Conservation (phyloP, 2,113 vertebrate species). For the Poeciliopsis turrubarensis region DNA sequence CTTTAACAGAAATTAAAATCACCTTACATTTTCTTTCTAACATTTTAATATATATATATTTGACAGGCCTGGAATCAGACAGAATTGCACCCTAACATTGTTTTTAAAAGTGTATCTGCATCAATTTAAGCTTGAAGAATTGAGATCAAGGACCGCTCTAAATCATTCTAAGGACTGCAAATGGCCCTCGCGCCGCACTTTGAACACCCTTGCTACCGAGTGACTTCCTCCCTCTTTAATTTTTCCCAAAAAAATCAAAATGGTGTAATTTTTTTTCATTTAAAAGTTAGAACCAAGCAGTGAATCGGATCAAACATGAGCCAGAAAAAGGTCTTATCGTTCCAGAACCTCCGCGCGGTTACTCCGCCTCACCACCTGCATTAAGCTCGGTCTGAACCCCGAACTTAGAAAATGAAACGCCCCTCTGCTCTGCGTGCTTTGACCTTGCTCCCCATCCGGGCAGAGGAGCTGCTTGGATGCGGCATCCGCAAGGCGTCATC, state of each 20-base stretch:
- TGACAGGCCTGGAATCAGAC: too few species aligned
- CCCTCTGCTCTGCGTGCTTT: slow-evolving; percentile 13
- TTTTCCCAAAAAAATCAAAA: background rate
- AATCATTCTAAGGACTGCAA: too few species aligned
- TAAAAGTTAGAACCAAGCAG: slow-evolving; percentile 11
- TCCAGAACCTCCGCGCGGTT: background rate
- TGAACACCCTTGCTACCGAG: too few species aligned
- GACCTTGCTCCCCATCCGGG: slow-evolving; percentile 18
- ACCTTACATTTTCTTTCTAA: too few species aligned
- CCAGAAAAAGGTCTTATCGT: slow-evolving; percentile 5
- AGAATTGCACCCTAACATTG: too few species aligned
- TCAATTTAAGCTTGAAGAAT: too few species aligned
- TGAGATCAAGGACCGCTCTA: too few species aligned
- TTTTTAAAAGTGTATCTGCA: too few species aligned
- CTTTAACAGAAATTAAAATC: too few species aligned
- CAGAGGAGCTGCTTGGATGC: slow-evolving; percentile 20
- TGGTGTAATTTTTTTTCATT: background rate
- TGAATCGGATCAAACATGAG: slow-evolving; percentile 14
- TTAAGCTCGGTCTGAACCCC: slow-evolving; percentile 3
- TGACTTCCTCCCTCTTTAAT: too few species aligned
- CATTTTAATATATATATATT: too few species aligned
- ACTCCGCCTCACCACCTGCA: slow-evolving; percentile 12
- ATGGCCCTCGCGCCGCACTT: too few species aligned
- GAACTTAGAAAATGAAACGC: slow-evolving; percentile 33
- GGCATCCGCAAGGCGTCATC: slow-evolving; percentile 7